phyloP scores from a whole-genome alignment of 2,888 invertebrate genomes.

The Drosophila atroscutellata region DNA sequence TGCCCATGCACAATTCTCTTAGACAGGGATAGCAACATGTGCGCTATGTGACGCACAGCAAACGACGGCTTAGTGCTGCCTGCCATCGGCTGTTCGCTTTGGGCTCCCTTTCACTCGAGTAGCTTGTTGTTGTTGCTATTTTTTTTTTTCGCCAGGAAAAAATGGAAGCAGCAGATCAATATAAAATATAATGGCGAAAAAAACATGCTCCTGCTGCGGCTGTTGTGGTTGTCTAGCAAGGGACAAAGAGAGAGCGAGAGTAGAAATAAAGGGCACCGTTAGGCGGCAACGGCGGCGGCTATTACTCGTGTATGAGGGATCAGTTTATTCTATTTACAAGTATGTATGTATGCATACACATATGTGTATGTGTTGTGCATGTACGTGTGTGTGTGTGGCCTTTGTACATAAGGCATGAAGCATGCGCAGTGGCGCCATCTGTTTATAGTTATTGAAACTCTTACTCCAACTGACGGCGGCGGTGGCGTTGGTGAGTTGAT shows the following conservation, averaged over 20 bases:
- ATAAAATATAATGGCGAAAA: constrained; percentile 58
- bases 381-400: constrained; percentile 17
- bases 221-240: constrained; percentile 14
- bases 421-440: constrained; percentile 71
- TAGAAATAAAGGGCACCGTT: constrained; percentile 63
- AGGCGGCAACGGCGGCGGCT: constrained; percentile 34
- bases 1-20: constrained; percentile 44
- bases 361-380: constrained; percentile 7
- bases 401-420: constrained; percentile 56
- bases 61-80: constrained; percentile 10
- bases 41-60: constrained; percentile 61
- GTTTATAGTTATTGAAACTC: constrained; percentile 49
- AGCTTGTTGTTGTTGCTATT: constrained; percentile 13
- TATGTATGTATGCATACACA: constrained; percentile 30
- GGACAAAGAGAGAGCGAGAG: constrained; percentile 29
- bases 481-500: constrained; percentile 19
- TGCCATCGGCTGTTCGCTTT: constrained; percentile 46
- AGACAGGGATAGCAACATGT: constrained; percentile 41
- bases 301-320: constrained; percentile 63
- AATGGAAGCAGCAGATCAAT: constrained; percentile 68
- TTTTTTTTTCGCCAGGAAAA: constrained; percentile 43
- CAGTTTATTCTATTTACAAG: constrained; percentile 65
- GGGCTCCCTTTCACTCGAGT: constrained; percentile 56
- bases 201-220: constrained; percentile 27
- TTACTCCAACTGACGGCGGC: constrained; percentile 50